These are phyloP conservation scores for Ceratina japonica DNA, from an alignment of 1,140 invertebrate genomes.

Conservation along the genomic window DNA sequence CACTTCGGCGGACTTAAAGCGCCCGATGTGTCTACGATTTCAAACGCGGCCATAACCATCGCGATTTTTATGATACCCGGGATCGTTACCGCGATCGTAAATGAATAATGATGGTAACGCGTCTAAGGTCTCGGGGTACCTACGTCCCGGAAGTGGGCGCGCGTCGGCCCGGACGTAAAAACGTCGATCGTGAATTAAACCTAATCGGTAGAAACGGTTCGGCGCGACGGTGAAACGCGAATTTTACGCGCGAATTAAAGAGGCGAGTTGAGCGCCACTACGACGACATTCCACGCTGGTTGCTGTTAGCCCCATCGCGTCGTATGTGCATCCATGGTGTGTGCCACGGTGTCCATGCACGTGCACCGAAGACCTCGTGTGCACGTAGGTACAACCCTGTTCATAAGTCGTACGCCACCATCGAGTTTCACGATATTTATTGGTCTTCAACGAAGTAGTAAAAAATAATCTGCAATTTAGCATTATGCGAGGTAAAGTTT, in stretches of 20 bases:
- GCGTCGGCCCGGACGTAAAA: background rate
- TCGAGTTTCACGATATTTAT: no score
- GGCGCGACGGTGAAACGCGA: background rate
- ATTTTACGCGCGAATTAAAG: constrained; percentile 75
- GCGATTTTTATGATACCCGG: constrained; percentile 2
- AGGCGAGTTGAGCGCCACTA: constrained; percentile 79
- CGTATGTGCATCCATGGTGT: constrained; percentile 56
- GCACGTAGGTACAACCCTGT: no score
- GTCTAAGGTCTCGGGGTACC: background rate
- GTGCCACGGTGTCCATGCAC: constrained; percentile 59
- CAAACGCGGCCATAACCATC: background rate
- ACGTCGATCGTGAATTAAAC: constrained; percentile 1
- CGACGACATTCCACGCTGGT: constrained; percentile 76
- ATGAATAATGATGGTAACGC: background rate
- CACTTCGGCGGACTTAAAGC: background rate
- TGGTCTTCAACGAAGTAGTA: no score
- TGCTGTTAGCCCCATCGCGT: constrained; percentile 70
- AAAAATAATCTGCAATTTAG: no score
- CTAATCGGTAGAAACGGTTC: constrained; percentile 8
- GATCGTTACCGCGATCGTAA: constrained; percentile 21
- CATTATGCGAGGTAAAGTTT: no score
- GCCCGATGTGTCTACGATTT: constrained; percentile 7
- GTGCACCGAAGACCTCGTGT: constrained; percentile 56
- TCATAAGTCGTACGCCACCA: no score
- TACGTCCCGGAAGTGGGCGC: background rate